Base-by-base conservation (phyloP, 2,888 invertebrate species). In the Fissipunctia ypsillon region DNA sequence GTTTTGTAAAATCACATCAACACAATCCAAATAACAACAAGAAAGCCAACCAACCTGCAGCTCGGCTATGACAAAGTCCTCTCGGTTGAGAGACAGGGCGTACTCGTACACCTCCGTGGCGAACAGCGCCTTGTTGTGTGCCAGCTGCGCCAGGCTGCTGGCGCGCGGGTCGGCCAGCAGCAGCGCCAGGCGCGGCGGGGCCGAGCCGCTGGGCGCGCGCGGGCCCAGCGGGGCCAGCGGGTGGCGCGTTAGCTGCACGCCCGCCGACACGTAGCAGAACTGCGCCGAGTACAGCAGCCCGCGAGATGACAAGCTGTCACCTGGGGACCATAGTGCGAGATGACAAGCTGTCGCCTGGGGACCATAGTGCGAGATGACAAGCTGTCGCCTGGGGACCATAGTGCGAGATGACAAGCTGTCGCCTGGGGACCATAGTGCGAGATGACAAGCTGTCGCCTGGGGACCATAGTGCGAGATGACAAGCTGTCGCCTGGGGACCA, bases 41-140 rank as follows among this genome's bases (percentile, higher is more conserved):
- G 31, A 19, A n/a, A 19, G n/a, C 3, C n/a, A 64, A 14, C 45
- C 28, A 0, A 81, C 98, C 97, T 98, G 98, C 88, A 98, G 97
- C 88, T 98, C 97, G 0, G 97, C 96, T 75, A 99, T 96, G 61
- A 97, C 97, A 91, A 97, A 98, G 69, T 97, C 97, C 19, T 97
- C 97, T 35, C 97, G 97, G 90, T 98, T 98, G 66, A 99, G 96
- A 76, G 98, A 97, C 82, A 98, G 97, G 7, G 99, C 99, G 93
- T 99, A 99, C 94, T 99, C 99, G 93, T 99, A 99, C 77, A 99
- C 98, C 95, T 99, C 99, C 0, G 99, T 99, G 95, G 99, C 98
- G 96, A 99, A 98, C 78, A 99, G 98, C 35, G 99, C 98, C 91
- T 98, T 98, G 91, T 98, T 98, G 69, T 97, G 97, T 56, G 98